Percentiles rank a stretch among this genome's conserved stretches.
These are phyloP conservation scores for Eleutherodactylus coqui DNA, from an alignment of 2,797 vertebrate species.

Conservation along the genomic window DNA sequence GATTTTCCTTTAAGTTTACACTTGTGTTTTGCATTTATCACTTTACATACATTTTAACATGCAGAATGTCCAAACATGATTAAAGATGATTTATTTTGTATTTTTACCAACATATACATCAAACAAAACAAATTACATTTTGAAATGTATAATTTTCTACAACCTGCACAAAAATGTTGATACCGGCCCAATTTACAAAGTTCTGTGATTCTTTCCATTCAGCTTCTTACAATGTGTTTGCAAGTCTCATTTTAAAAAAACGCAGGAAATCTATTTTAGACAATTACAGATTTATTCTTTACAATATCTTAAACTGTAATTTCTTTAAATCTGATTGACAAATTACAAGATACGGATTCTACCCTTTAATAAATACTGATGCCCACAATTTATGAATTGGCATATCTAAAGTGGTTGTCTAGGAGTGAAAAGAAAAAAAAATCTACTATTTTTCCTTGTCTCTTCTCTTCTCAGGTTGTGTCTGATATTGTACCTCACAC, in stretches of 20 bases:
- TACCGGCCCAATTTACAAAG: not conserved
- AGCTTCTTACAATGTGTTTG: not conserved
- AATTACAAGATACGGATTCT: not conserved
- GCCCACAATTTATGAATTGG: no score
- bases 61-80: not conserved
- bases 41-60: not conserved
- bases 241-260: not conserved
- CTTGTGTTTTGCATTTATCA: not conserved
- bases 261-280: not conserved
- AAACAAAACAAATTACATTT: slow-evolving; percentile 20
- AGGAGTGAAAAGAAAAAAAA: no score
- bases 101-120: not conserved
- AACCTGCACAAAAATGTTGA: not conserved
- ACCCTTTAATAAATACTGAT: no score
- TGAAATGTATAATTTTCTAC: not conserved
- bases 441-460: no score
- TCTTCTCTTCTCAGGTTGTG: no score
- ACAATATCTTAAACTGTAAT: not conserved
- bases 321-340: not conserved
- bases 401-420: no score
- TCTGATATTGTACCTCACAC: no score
- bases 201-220: not conserved
- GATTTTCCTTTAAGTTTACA: not conserved
- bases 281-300: not conserved
- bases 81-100: slow-evolving; percentile 37